Base-by-base conservation (phyloP, 2,113 vertebrate genomes). In the Pseudopipra pipra region DNA sequence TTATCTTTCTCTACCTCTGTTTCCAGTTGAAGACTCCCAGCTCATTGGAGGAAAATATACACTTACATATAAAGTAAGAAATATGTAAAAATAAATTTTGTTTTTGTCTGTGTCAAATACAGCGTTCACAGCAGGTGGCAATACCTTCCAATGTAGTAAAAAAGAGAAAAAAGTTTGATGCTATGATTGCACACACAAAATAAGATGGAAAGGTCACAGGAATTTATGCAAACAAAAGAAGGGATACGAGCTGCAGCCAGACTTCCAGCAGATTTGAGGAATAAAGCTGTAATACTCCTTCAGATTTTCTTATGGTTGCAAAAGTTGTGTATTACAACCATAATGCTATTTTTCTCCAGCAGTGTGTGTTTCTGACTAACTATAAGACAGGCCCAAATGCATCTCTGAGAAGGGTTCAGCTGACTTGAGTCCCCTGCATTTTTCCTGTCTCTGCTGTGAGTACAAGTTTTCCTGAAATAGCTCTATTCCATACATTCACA, bases 211-310 rank as follows among this genome's bases (percentile, higher is more conserved):
- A 79, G 15, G 18, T 68, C 4, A 5, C 22, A 70, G 11, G 27
- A 90, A 80, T 55, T 77, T 31, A 47, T 0, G 0, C 13, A 71
- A 83, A 72, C 25, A 52, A 83, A 87, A 31, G 12, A 82, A 12
- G 8, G 2, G 4, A 33, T 43, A 49, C 0, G 0, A 54, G 27
- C 37, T 71, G 31, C 51, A 84, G 73, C 19, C 47, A 78, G 58
- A 51, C 12, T 87, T 78, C 37, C 14, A 63, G 47, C 2, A 71
- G 19, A 44, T 74, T 82, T 76, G 61, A 87, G 17, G 30, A 77
- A 77, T 14, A 35, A 75, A 71, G 23, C 21, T 55, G 28, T 5
- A 92, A 84, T 28, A 59, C 5, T 37, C 33, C 35, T 47, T 56
- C 25, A 39, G 33, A 52, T 77, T 70, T 90, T 61, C 39, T 52